Percentiles rank a stretch among this genome's conserved stretches.
phyloP scores from a whole-genome alignment of 1,140 invertebrate species.

The Mylabris phalerata region DNA sequence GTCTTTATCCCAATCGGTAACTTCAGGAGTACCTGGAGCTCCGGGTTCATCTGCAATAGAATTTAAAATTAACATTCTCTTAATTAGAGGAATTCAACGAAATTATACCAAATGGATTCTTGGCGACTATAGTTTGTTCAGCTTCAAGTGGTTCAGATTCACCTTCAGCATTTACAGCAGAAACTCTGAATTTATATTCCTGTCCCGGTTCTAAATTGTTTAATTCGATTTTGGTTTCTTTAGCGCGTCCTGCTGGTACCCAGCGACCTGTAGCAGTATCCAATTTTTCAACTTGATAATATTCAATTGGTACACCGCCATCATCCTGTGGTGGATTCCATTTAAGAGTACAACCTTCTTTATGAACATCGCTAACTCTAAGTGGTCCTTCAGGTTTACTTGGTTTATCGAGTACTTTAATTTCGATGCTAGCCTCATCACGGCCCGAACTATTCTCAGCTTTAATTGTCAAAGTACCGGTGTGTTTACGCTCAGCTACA shows the following conservation, averaged over 20 bases:
- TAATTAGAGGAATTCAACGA: background rate
- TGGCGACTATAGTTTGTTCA: conserved; percentile 84
- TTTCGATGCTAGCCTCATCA: conserved; percentile 84
- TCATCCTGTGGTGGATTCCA: conserved; percentile 92
- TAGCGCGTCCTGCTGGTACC: conserved; percentile 70
- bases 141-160: conserved; percentile 88
- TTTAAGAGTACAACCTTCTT: conserved; percentile 86
- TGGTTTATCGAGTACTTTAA: conserved; percentile 83
- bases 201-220: conserved; percentile 82
- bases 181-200: conserved; percentile 95
- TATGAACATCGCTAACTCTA: conserved; percentile 80
- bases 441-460: conserved; percentile 87
- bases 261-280: conserved; percentile 78
- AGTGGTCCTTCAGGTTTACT: conserved; percentile 86
- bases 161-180: conserved; percentile 92
- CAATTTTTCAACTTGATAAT: conserved; percentile 89
- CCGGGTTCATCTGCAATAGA: conserved; percentile 73
- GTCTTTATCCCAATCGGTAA: conserved; percentile 92
- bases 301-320: conserved; percentile 84
- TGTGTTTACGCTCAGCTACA: conserved; percentile 69
- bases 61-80: background rate
- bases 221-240: conserved; percentile 78
- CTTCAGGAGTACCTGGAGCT: conserved; percentile 79
- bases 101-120: conserved; percentile 89
- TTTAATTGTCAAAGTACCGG: conserved; percentile 78